Percentiles rank a stretch among this genome's conserved stretches.
These are phyloP conservation scores for Characodon lateralis DNA, from an alignment of 2,797 vertebrate species.

Conservation along the genomic window DNA sequence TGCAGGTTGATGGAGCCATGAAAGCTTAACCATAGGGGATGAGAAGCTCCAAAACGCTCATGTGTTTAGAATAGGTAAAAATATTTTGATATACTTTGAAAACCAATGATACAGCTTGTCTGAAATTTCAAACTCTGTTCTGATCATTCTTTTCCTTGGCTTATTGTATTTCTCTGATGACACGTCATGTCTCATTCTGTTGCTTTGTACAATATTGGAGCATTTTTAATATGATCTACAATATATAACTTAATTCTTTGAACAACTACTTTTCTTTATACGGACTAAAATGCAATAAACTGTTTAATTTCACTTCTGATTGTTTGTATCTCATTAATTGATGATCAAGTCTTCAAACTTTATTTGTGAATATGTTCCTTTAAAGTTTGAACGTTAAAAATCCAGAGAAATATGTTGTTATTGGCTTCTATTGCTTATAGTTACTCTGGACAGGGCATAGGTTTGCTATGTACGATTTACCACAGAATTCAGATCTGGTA, in stretches of 20 bases:
- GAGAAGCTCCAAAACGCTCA: neutral
- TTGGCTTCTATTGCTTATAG: too few species aligned
- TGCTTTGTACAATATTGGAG: neutral
- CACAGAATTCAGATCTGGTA: too few species aligned
- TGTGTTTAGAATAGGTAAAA: neutral
- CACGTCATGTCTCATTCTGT: neutral
- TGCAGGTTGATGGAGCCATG: slow-evolving; percentile 27
- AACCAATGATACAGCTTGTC: neutral
- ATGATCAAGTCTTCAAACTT: neutral
- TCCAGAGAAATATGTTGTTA: neutral
- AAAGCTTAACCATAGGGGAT: slow-evolving; percentile 10
- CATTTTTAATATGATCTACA: neutral
- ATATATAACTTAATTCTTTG: neutral
- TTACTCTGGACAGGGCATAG: too few species aligned
- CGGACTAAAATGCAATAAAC: neutral
- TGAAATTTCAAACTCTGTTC: neutral
- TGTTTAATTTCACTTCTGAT: neutral
- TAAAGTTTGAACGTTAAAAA: neutral
- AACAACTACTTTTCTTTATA: neutral
- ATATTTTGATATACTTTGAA: neutral
- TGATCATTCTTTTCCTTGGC: neutral
- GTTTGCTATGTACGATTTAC: too few species aligned
- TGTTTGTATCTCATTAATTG: neutral
- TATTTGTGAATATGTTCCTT: neutral
- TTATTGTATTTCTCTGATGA: neutral